phyloP scores from a whole-genome alignment of 2,113 vertebrate genomes.

The Xiphias gladius region DNA sequence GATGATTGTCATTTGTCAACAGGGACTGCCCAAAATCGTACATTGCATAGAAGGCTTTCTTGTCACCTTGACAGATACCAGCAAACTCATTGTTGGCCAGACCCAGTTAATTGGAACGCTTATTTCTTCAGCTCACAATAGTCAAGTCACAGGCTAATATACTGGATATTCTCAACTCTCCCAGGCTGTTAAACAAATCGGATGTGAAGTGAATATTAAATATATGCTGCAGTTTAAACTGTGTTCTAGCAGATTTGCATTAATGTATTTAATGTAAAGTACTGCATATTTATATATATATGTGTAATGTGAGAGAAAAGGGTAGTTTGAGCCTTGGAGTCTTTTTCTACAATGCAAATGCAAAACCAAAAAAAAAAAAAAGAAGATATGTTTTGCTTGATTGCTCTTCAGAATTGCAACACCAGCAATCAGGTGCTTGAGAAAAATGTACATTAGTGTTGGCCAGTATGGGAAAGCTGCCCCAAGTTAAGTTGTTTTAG shows the following conservation, averaged over 20 bases:
- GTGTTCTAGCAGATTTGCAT: background rate
- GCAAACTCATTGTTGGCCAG: background rate
- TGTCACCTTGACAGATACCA: conserved; percentile 3
- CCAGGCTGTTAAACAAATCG: conserved; percentile 8
- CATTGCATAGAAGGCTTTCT: background rate
- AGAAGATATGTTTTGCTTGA: conserved; percentile 14
- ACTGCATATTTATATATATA: background rate
- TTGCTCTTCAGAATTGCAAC: conserved; percentile 22
- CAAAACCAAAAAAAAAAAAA: background rate
- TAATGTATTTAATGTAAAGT: background rate
- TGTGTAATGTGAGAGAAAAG: background rate
- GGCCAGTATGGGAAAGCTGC: conserved; percentile 11
- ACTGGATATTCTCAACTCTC: conserved; percentile 6
- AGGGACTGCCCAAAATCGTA: background rate
- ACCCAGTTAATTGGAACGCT: conserved; percentile 1
- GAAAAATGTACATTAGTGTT: conserved; percentile 9
- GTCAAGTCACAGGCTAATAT: conserved; percentile 28
- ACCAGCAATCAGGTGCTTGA: conserved; percentile 17
- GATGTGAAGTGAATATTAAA: conserved; percentile 25
- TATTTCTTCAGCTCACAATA: conserved; percentile 31
- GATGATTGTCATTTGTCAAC: background rate
- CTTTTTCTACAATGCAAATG: background rate
- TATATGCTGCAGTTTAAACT: background rate
- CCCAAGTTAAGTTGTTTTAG: conserved; percentile 59
- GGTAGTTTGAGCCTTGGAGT: background rate